A percentile compares a stretch with the other conserved stretches of the same genome.
Conservation (phyloP, 2,888 invertebrate genomes). For the Beris chalybata region DNA sequence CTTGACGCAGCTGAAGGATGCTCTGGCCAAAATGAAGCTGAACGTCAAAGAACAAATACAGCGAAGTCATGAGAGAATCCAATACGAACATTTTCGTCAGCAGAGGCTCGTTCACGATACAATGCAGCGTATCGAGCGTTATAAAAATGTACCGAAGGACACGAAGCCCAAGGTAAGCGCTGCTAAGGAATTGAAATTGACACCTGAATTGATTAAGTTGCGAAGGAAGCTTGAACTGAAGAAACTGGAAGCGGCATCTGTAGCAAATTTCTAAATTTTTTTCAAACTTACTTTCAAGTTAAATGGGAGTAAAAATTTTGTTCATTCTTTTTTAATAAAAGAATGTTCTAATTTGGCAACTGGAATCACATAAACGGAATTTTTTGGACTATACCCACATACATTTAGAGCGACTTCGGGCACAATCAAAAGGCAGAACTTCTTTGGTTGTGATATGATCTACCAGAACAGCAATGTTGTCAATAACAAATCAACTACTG, state of each 20-base stretch:
- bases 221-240: slow-evolving; percentile 31
- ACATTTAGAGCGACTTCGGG: too few relatives aligned
- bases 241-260: slow-evolving; percentile 3
- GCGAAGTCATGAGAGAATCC: slow-evolving; percentile 24
- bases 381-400: too few relatives aligned
- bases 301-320: too few relatives aligned
- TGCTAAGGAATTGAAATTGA: slow-evolving; percentile 21
- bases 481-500: too few relatives aligned
- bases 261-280: neutral
- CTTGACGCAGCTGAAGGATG: slow-evolving; percentile 23
- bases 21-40: slow-evolving; percentile 13
- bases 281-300: neutral
- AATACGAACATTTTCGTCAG: slow-evolving; percentile 27
- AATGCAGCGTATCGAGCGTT: slow-evolving; percentile 24
- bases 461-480: too few relatives aligned
- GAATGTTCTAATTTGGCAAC: too few relatives aligned
- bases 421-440: too few relatives aligned
- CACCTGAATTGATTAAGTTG: slow-evolving; percentile 32
- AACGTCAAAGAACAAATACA: slow-evolving; percentile 19
- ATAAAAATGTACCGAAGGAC: slow-evolving; percentile 19
- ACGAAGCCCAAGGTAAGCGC: neutral
- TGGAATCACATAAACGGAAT: too few relatives aligned
- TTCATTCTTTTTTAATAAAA: too few relatives aligned
- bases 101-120: slow-evolving; percentile 28
- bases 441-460: too few relatives aligned